phyloP scores from a whole-genome alignment of 2,113 vertebrate species.

The Oreotrochilus melanogaster region DNA sequence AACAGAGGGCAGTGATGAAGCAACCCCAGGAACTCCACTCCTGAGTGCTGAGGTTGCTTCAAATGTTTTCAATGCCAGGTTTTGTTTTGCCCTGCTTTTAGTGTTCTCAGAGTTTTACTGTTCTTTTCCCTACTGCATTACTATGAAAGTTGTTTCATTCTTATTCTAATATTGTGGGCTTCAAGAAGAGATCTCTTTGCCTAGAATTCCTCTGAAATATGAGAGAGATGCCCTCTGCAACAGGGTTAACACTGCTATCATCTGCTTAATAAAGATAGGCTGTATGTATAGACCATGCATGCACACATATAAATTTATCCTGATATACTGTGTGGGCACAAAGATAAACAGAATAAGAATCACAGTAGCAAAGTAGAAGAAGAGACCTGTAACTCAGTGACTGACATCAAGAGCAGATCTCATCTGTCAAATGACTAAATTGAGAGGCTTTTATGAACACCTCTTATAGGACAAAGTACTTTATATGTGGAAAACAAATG shows the following conservation, averaged over 20 bases:
- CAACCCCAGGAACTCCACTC: not conserved
- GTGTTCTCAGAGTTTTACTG: constrained; percentile 5
- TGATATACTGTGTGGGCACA: not conserved
- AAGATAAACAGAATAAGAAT: constrained; percentile 53
- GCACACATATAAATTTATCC: constrained; percentile 46
- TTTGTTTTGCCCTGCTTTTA: not conserved
- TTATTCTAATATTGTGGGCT: constrained; percentile 26
- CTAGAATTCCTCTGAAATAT: constrained; percentile 13
- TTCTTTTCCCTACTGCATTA: not conserved
- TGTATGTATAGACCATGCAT: constrained; percentile 31
- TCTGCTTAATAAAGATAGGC: constrained; percentile 70
- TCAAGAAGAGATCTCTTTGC: constrained; percentile 38
- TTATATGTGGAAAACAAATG: not conserved
- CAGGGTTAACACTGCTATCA: constrained; percentile 18
- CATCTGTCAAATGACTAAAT: constrained; percentile 48
- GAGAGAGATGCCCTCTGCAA: constrained; percentile 32
- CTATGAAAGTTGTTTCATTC: constrained; percentile 29
- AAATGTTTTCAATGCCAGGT: not conserved
- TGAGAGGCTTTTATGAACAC: constrained; percentile 20
- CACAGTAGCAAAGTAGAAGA: not conserved
- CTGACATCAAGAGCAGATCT: constrained; percentile 51
- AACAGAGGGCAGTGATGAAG: not conserved
- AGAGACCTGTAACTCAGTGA: constrained; percentile 6
- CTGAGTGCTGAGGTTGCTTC: not conserved
- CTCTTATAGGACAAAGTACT: constrained; percentile 2